Evolutionary conservation across 2,113 vertebrate species (phyloP).

Genomic region (Leucoraja erinaceus): DNA sequence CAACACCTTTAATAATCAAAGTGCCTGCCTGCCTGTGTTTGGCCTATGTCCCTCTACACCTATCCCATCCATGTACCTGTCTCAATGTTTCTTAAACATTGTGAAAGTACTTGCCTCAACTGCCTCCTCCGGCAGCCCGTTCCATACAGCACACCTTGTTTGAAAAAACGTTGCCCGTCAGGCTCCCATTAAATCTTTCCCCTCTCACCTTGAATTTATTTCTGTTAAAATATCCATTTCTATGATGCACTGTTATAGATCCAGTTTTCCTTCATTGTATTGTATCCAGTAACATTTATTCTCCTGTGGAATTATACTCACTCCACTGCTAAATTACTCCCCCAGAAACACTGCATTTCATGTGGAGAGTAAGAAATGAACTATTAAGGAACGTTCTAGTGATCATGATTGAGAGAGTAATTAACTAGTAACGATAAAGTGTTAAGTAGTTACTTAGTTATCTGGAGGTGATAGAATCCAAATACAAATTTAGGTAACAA

Average conservation of each 20-base stretch:
- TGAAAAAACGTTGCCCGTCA: no score
- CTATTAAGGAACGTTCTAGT: not conserved
- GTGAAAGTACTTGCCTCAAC: no score
- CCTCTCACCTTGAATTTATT: no score
- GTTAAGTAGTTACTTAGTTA: not conserved
- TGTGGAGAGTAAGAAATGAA: not conserved
- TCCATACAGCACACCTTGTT: no score
- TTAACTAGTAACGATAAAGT: conserved; percentile 15
- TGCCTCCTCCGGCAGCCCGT: no score
- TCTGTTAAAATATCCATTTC: not conserved
- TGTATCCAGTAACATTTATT: conserved; percentile 1
- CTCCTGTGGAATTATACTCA: not conserved
- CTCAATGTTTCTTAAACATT: no score
- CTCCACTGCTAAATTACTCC: conserved; percentile 13
- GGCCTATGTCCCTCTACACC: no score
- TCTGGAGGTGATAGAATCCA: not conserved
- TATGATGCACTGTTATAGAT: not conserved
- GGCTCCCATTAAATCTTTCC: no score
- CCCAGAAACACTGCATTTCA: not conserved
- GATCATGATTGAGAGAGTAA: not conserved
- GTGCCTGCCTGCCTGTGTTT: no score
- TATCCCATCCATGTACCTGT: no score
- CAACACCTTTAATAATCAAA: no score
- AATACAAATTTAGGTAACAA: not conserved
- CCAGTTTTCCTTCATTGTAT: not conserved